Base-by-base conservation (phyloP, 2,888 invertebrate genomes). In the Drosophila histrio region DNA sequence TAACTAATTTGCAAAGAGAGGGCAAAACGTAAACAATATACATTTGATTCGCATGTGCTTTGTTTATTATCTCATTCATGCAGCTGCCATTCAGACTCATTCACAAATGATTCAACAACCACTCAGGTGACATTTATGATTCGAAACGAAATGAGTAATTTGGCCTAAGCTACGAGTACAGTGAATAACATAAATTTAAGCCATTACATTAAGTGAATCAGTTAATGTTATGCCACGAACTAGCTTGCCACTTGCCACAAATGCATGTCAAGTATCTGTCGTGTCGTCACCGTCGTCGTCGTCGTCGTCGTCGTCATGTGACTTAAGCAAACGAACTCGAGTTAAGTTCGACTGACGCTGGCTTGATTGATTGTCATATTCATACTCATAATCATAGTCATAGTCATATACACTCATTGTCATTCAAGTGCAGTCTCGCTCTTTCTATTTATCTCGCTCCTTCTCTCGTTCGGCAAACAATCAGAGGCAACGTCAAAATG, bases 291-390 rank as follows among this genome's bases (percentile, higher is more conserved):
- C 34, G 21, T 28, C 41, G 19, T 17, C 34, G 21, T 13, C 52
- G 21, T 47, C 41, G n/a, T 32, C 49, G 36, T 24, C 26, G 22
- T 36, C 21, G 38, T 46, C 49, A 17, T 47, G 41, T 44, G 32
- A 43, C 57, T 73, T 58, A 32, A 63, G 65, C 73, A 73, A 68
- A 72, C 72, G 62, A 56, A 68, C 61, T 63, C 52, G 59, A 67
- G 63, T 43, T 49, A 53, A 52, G 50, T 73, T 73, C 70, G 61
- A 73, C 69, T 73, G 74, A 73, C 73, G 76, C 78, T 61, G 43
- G 53, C 70, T 68, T 81, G 85, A 82, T 84, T 82, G 81, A 82
- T 84, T 72, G 85, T 79, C 73, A 66, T 77, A 82, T 79, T 82
- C 80, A 79, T 78, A 74, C 67, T 74, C 80, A 79, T 77, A 83